These are phyloP conservation scores for Agriopis leucophaearia DNA, from an alignment of 2,888 invertebrate genomes.

Conservation along the genomic window DNA sequence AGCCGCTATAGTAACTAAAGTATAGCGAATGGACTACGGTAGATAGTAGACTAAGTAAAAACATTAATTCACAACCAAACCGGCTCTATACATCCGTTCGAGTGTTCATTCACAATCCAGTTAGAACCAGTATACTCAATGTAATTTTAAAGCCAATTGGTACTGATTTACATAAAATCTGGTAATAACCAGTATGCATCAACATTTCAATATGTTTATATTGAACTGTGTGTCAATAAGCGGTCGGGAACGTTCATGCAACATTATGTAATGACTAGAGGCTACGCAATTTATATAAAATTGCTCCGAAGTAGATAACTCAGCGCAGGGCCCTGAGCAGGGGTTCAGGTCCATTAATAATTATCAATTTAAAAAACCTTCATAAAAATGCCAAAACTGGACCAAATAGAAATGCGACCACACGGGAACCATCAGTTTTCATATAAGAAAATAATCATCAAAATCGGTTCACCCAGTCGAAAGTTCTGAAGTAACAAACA, in stretches of 20 bases:
- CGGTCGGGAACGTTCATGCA: conserved; percentile 23
- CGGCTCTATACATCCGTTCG: neutral
- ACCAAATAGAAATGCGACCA: no score
- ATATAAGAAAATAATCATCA: no score
- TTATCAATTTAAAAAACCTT: no score
- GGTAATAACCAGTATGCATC: conserved; percentile 19
- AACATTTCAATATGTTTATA: conserved; percentile 20
- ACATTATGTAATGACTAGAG: conserved; percentile 29
- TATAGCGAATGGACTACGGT: neutral
- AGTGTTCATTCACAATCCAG: conserved; percentile 14
- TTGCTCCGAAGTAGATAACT: conserved; percentile 11
- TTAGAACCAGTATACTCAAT: conserved; percentile 18
- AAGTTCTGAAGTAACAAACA: no score
- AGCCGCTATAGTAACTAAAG: no score
- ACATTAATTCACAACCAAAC: neutral
- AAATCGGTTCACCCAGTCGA: no score
- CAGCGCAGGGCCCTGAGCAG: no score
- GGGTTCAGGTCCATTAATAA: no score
- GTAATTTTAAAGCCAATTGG: conserved; percentile 15
- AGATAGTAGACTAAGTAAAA: neutral
- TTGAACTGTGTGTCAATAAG: conserved; percentile 27
- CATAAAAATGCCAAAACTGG: no score
- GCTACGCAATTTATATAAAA: conserved; percentile 26
- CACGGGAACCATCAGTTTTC: no score
- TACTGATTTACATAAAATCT: conserved; percentile 17